A percentile compares a stretch with the other conserved stretches of the same genome.
phyloP scores from a whole-genome alignment of 2,797 vertebrate genomes.

The Spondyliosoma cantharus region DNA sequence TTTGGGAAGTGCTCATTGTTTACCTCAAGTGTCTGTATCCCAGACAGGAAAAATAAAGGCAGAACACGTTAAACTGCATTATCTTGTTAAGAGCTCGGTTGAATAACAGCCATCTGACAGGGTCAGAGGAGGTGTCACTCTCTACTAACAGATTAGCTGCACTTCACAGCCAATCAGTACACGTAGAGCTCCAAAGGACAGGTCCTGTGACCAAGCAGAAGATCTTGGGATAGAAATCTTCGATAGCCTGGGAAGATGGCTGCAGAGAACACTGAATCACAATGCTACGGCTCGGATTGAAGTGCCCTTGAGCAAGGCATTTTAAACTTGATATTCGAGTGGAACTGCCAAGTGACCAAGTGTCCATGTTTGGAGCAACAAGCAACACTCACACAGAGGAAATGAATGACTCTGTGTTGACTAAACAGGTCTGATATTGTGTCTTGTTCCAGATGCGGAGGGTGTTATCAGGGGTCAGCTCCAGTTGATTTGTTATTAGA shows the following conservation, averaged over 20 bases:
- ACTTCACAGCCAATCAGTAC: slow-evolving; percentile 54
- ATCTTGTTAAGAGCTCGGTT: slow-evolving; percentile 75
- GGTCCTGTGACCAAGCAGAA: slow-evolving; percentile 45
- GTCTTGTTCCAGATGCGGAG: not conserved
- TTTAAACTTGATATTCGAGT: not conserved
- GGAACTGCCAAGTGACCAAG: not conserved
- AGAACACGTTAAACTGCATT: slow-evolving; percentile 58
- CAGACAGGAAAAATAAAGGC: slow-evolving; percentile 25
- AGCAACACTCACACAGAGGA: not conserved
- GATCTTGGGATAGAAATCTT: slow-evolving; percentile 35
- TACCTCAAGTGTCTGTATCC: slow-evolving; percentile 15
- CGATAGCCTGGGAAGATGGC: slow-evolving; percentile 33
- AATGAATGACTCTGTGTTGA: not conserved
- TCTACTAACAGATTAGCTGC: slow-evolving; percentile 66
- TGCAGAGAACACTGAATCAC: slow-evolving; percentile 15
- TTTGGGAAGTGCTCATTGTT: not conserved
- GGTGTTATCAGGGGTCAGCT: not conserved
- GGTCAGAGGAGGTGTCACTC: slow-evolving; percentile 50
- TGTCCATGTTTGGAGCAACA: not conserved
- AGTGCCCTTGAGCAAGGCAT: slow-evolving; percentile 27
- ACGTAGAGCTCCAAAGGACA: slow-evolving; percentile 24
- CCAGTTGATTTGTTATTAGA: not conserved
- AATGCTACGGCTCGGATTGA: not conserved
- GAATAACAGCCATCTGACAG: slow-evolving; percentile 59
- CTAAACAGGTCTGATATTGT: not conserved